Conservation (phyloP, 2,113 vertebrate species). For the Pao palembangensis region DNA sequence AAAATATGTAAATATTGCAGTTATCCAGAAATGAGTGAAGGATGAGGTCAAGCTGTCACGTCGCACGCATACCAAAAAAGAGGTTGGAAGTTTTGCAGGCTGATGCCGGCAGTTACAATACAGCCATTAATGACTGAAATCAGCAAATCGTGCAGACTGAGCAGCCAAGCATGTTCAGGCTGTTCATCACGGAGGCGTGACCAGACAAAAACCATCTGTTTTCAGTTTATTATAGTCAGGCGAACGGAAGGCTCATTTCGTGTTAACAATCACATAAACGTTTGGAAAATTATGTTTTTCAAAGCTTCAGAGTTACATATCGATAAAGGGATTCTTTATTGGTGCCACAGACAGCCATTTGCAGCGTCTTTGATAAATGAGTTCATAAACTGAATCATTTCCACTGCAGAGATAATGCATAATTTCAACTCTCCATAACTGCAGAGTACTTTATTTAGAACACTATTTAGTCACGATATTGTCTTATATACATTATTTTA, state of each 20-base stretch:
- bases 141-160: conserved; percentile 1
- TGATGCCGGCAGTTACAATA: neutral
- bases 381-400: neutral
- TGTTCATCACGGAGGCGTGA: conserved; percentile 25
- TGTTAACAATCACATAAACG: no score
- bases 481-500: conserved; percentile 60
- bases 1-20: no score
- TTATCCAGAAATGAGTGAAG: no score
- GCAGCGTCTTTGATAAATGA: neutral
- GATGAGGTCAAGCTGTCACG: no score
- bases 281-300: no score
- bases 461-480: conserved; percentile 12
- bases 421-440: neutral
- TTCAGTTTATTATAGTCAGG: neutral
- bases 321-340: no score
- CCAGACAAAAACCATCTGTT: neutral
- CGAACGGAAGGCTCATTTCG: no score
- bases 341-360: no score
- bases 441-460: no score
- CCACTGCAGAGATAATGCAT: conserved; percentile 14
- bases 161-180: neutral
- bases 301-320: no score
- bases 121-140: conserved; percentile 3
- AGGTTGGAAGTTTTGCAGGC: neutral
- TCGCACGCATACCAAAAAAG: neutral